These are phyloP conservation scores for Pycnonotus jocosus DNA, from an alignment of 2,113 vertebrate genomes.

Conservation along the genomic window DNA sequence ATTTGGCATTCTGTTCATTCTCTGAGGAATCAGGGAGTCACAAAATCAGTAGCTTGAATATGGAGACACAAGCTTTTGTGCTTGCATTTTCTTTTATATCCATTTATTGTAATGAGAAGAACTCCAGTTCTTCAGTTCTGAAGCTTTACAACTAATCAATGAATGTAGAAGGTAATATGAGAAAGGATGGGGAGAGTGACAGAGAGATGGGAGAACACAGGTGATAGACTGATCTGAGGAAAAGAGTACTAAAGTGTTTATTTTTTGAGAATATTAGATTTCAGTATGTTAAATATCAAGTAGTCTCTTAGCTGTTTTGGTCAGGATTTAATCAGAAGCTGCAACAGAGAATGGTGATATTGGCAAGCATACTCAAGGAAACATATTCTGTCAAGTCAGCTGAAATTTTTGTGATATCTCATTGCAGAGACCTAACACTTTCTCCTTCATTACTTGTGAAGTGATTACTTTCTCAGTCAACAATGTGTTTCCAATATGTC, in stretches of 20 bases:
- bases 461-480: not conserved
- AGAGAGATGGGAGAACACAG: not conserved
- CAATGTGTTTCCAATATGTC: not conserved
- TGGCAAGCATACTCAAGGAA: not conserved
- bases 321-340: not conserved
- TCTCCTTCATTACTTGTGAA: not conserved
- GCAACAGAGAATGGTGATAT: not conserved
- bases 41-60: not conserved
- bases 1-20: not conserved
- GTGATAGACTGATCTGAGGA: not conserved
- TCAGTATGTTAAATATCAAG: not conserved
- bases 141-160: not conserved
- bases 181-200: not conserved
- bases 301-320: not conserved
- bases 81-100: not conserved
- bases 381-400: not conserved
- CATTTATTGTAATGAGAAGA: not conserved
- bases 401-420: not conserved
- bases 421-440: not conserved
- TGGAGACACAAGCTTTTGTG: not conserved
- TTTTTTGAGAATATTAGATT: not conserved
- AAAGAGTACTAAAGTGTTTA: not conserved
- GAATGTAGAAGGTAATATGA: not conserved
- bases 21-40: not conserved
- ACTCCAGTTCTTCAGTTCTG: not conserved